phyloP scores from a whole-genome alignment of 2,797 vertebrate species.

The Rhinophrynus dorsalis region DNA sequence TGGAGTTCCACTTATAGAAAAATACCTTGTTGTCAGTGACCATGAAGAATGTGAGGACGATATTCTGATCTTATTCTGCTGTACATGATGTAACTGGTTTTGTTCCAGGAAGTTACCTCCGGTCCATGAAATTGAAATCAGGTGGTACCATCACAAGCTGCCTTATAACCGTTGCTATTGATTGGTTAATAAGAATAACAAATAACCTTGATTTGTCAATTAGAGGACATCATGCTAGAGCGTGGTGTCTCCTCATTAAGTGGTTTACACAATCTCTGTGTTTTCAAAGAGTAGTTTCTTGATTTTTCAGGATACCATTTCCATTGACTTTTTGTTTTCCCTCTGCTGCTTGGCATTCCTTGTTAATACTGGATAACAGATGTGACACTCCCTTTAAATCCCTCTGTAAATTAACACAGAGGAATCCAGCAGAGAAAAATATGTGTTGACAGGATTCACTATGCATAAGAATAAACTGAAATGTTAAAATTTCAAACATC shows the following conservation, averaged over 20 bases:
- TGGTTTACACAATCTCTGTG: background rate
- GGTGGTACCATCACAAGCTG: slow-evolving; percentile 14
- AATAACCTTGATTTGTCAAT: slow-evolving; percentile 34
- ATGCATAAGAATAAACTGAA: background rate
- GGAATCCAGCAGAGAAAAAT: background rate
- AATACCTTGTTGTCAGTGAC: no score
- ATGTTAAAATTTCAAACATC: background rate
- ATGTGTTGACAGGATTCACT: slow-evolving; percentile 37
- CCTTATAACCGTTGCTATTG: rapidly evolving
- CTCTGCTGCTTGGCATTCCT: slow-evolving; percentile 44
- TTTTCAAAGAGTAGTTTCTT: slow-evolving; percentile 4
- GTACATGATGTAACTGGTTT: no score
- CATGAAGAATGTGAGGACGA: no score
- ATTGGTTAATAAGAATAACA: slow-evolving; percentile 13
- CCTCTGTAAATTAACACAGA: slow-evolving; percentile 13
- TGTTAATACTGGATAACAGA: background rate
- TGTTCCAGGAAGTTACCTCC: background rate
- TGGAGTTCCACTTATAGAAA: no score
- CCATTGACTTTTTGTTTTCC: slow-evolving; percentile 54
- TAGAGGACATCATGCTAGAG: background rate
- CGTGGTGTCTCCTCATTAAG: slow-evolving; percentile 48
- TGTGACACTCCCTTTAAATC: slow-evolving; percentile 37
- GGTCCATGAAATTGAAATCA: background rate
- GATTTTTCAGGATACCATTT: slow-evolving; percentile 57
- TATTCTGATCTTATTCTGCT: no score